Percentiles rank a stretch among this genome's conserved stretches.
Evolutionary conservation across 2,113 vertebrate genomes (phyloP).

Genomic region (Nesogale talazaci): DNA sequence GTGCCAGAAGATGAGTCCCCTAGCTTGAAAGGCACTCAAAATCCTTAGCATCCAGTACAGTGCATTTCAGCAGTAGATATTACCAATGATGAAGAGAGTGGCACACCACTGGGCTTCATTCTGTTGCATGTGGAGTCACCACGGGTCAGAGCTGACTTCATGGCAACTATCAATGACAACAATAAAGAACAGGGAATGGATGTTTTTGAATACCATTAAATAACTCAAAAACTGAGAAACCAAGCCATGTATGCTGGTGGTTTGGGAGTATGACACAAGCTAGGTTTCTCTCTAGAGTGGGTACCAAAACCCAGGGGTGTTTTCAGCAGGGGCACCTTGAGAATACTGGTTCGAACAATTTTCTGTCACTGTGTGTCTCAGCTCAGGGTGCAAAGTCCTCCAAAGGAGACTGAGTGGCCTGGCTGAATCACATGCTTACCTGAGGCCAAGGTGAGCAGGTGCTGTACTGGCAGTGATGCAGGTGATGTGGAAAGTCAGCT

Average conservation of each 20-base stretch:
- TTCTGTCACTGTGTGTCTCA: too few species aligned
- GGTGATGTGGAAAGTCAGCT: neutral
- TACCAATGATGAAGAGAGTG: too few species aligned
- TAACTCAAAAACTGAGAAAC: neutral
- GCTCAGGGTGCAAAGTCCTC: too few species aligned
- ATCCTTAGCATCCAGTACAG: too few species aligned
- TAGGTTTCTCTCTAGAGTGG: too few species aligned
- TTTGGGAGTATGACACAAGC: too few species aligned
- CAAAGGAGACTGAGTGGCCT: neutral
- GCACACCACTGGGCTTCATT: too few species aligned
- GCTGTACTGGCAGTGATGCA: neutral
- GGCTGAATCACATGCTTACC: rapidly evolving
- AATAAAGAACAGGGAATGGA: neutral
- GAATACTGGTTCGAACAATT: too few species aligned
- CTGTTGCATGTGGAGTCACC: too few species aligned
- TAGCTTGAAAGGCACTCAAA: neutral
- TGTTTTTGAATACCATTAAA: neutral
- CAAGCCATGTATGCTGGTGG: neutral
- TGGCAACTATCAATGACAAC: neutral
- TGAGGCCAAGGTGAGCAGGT: neutral
- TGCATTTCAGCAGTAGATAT: too few species aligned
- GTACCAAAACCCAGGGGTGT: too few species aligned
- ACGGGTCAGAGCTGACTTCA: neutral
- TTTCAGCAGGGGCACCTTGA: too few species aligned
- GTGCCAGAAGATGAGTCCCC: neutral